A percentile compares a stretch with the other conserved stretches of the same genome.
Evolutionary conservation across 53 echinoderm and acorn worm genomes (phyloP).

Genomic region (Temnopleurus reevesii): DNA sequence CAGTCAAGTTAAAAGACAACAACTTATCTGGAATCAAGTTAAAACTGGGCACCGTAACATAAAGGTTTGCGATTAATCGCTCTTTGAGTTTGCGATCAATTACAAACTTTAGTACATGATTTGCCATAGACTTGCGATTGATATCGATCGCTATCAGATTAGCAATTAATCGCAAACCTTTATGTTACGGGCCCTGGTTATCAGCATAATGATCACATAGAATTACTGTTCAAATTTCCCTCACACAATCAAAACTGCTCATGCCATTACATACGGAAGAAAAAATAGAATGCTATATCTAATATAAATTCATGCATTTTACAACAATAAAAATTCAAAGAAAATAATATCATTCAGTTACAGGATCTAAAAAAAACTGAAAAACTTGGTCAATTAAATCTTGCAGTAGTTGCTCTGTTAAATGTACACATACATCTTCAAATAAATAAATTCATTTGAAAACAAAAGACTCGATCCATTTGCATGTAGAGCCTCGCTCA

Average conservation of each 20-base stretch:
- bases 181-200: too few relatives aligned
- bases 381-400: conserved; percentile 42
- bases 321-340: conserved; percentile 1
- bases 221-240: not conserved
- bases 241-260: not conserved
- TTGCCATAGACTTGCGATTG: too few relatives aligned
- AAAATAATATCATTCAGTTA: not conserved
- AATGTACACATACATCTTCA: conserved; percentile 20
- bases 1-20: too few relatives aligned
- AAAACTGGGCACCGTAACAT: too few relatives aligned
- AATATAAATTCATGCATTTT: not conserved
- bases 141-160: too few relatives aligned
- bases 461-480: not conserved
- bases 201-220: not conserved
- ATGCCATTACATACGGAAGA: not conserved
- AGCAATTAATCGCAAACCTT: too few relatives aligned
- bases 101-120: too few relatives aligned
- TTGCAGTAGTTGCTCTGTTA: conserved; percentile 17
- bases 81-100: too few relatives aligned
- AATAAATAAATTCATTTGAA: conserved; percentile 12
- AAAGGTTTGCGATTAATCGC: too few relatives aligned
- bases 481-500: not conserved
- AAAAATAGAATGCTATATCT: not conserved
- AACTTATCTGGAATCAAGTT: too few relatives aligned
- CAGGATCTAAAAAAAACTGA: conserved; percentile 9